Conservation (phyloP, 2,797 vertebrate genomes). For the Tauraco hartlaubi region DNA sequence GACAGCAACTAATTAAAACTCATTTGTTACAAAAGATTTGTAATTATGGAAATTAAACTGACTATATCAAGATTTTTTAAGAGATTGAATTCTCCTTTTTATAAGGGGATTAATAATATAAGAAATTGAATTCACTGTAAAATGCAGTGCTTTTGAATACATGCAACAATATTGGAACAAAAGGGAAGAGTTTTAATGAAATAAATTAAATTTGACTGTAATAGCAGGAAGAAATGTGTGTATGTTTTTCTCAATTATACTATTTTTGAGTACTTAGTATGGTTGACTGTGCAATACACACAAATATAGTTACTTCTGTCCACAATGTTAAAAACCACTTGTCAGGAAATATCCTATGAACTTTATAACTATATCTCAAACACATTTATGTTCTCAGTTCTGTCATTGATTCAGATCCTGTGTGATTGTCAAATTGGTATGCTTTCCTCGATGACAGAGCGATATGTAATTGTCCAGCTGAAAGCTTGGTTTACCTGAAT, state of each 20-base stretch:
- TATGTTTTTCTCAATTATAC: neutral
- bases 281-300: neutral
- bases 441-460: neutral
- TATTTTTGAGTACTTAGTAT: neutral
- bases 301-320: neutral
- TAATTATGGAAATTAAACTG: slow-evolving; percentile 60
- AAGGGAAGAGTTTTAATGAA: slow-evolving; percentile 15
- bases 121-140: slow-evolving; percentile 31
- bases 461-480: neutral
- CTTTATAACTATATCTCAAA: neutral
- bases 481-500: neutral
- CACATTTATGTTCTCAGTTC: neutral
- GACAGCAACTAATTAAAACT: slow-evolving; percentile 63
- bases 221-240: neutral
- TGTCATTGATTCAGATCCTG: neutral
- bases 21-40: slow-evolving; percentile 58
- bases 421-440: neutral
- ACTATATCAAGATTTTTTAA: slow-evolving; percentile 54
- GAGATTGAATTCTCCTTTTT: slow-evolving; percentile 39
- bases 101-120: slow-evolving; percentile 51
- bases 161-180: neutral
- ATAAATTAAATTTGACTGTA: neutral
- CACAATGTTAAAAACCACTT: neutral
- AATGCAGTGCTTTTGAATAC: slow-evolving; percentile 17
- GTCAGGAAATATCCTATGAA: neutral